phyloP scores from a whole-genome alignment of 2,113 vertebrate species.

The Ictalurus furcatus region DNA sequence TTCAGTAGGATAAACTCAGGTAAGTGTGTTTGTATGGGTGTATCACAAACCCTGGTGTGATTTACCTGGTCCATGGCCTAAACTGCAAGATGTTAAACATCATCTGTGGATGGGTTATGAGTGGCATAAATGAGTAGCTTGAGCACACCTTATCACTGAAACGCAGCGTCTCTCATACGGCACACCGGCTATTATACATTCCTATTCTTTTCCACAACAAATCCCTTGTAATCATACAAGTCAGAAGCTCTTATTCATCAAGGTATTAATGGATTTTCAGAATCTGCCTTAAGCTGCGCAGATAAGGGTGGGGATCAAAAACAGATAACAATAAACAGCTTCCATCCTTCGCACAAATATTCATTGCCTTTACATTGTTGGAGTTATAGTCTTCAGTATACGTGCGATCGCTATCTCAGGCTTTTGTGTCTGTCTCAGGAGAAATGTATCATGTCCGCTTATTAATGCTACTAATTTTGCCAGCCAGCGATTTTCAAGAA shows the following conservation, averaged over 20 bases:
- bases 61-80: constrained; percentile 48
- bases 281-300: constrained; percentile 81
- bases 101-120: not conserved
- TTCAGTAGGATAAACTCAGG: constrained; percentile 41
- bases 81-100: constrained; percentile 15
- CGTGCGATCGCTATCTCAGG: constrained; percentile 75
- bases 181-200: constrained; percentile 74
- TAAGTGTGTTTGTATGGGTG: constrained; percentile 24
- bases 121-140: not conserved
- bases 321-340: constrained; percentile 83
- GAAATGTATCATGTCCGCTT: constrained; percentile 72
- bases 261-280: constrained; percentile 96
- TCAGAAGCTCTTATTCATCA: constrained; percentile 82
- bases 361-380: constrained; percentile 83
- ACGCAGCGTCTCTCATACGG: constrained; percentile 62
- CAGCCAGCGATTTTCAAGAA: constrained; percentile 1
- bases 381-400: constrained; percentile 77
- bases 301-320: constrained; percentile 81
- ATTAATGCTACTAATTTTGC: constrained; percentile 82
- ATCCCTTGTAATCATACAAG: constrained; percentile 87
- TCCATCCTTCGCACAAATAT: constrained; percentile 71
- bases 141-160: constrained; percentile 65
- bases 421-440: constrained; percentile 77
- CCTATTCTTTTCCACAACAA: constrained; percentile 80
- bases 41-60: constrained; percentile 4